Percentiles rank a stretch among this genome's conserved stretches.
phyloP scores from a whole-genome alignment of 2,113 vertebrate genomes.

The Anarhynchus alexandrinus region DNA sequence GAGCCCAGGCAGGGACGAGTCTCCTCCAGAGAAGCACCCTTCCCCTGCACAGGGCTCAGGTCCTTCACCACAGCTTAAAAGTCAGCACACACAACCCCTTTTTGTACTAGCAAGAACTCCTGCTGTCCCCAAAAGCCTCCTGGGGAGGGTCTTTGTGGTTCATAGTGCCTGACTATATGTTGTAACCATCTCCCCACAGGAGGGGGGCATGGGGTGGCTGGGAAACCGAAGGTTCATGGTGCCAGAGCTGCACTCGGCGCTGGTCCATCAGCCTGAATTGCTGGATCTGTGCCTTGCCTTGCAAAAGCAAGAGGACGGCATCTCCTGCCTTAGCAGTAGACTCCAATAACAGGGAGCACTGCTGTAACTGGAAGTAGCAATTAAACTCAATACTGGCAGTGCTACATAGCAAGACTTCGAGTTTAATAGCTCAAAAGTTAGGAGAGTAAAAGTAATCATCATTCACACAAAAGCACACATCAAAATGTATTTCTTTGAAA shows the following conservation, averaged over 20 bases:
- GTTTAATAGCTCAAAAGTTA: neutral
- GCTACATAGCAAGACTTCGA: neutral
- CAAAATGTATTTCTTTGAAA: neutral
- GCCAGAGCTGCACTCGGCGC: fast-evolving
- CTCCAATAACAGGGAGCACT: neutral
- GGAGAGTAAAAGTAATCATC: neutral
- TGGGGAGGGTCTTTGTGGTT: neutral
- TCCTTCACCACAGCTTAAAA: neutral
- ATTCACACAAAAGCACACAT: neutral
- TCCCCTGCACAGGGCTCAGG: neutral
- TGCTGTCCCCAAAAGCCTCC: neutral
- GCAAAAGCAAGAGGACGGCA: neutral
- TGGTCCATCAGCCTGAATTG: neutral
- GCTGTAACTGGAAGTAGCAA: neutral
- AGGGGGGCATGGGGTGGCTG: neutral
- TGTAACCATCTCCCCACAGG: neutral
- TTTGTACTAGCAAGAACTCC: neutral
- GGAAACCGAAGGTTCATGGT: neutral
- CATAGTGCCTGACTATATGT: neutral
- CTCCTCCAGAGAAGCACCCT: neutral
- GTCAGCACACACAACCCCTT: fast-evolving
- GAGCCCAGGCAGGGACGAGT: neutral
- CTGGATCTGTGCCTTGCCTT: neutral
- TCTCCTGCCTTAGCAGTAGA: neutral
- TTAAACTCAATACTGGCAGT: neutral